A percentile compares a stretch with the other conserved stretches of the same genome.
phyloP scores from a whole-genome alignment of 2,113 vertebrate species.

The Trematocara unimaculatum region DNA sequence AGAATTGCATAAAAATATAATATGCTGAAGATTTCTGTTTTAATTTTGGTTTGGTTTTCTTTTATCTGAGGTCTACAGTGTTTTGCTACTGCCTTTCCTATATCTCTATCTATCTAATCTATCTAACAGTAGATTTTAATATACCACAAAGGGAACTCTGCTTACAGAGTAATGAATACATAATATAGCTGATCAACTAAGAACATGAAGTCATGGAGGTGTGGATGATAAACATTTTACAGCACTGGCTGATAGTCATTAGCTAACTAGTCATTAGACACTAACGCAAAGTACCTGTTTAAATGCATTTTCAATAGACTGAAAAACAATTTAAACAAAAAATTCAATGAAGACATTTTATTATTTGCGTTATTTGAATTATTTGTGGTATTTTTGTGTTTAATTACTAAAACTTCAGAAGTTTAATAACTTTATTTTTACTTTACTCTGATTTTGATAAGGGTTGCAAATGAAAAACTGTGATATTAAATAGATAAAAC shows the following conservation, averaged over 20 bases:
- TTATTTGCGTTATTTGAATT: not conserved
- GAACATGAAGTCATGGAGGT: rapidly evolving
- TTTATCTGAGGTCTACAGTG: not conserved
- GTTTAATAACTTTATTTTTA: not conserved
- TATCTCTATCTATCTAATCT: not conserved
- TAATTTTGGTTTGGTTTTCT: not conserved
- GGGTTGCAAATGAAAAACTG: not conserved
- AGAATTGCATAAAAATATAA: not conserved
- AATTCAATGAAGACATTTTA: not conserved
- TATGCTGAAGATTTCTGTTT: not conserved
- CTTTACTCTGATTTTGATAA: not conserved
- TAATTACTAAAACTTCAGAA: not conserved
- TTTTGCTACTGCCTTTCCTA: not conserved
- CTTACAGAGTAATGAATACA: not conserved
- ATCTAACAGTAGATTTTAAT: not conserved
- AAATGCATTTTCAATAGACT: not conserved
- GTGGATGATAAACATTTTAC: not conserved
- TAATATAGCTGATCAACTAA: not conserved
- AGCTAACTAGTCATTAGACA: not conserved
- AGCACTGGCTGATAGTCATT: not conserved
- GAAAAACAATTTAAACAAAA: not conserved
- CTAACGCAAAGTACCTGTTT: rapidly evolving
- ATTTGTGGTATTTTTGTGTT: not conserved
- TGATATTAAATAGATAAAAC: not conserved
- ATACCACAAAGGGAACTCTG: not conserved